Base-by-base conservation (phyloP, 1,140 invertebrate genomes). In the Lordiphosa mommai region DNA sequence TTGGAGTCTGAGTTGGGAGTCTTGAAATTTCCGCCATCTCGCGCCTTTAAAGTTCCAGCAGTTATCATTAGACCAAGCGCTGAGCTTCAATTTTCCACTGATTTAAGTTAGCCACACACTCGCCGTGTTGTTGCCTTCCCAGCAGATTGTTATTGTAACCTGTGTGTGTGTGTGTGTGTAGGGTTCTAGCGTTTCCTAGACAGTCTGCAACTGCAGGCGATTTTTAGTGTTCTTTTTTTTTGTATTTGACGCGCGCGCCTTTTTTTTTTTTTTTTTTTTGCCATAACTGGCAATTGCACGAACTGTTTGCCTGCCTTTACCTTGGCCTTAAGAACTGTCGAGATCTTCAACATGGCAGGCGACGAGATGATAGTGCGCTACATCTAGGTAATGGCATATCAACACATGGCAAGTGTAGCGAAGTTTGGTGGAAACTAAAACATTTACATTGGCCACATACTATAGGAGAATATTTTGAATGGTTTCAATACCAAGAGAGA, bases 41-140 rank as follows among this genome's bases (percentile, higher is more conserved):
- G 72, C 77, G 79, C 77, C 67, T 84, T 72, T 59, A 84, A 77
- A 69, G 77, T 84, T 77, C 61, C 68, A 48, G 77, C 72, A 82
- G 77, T 84, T 84, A 84, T 84, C 77, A 84, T 84, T 84, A 84
- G 72, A 72, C 72, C 69, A 47, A 43, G 53, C 50, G 58, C 51
- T 47, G 63, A 56, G 52, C 79, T 77, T 84, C 72, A 85, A 84
- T 84, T 84, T 84, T 84, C 72, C 79, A 59, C 56, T 59, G 65
- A 72, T 69, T 72, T 52, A 52, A 71, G 58, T 69, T 60, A 69
- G 69, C 65, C 59, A 69, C 72, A 72, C 68, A 77, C 63, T 47
- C 17, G 38, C 32, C 27, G 16, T 50, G 48, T n/a, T 16, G 48
- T 33, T 29, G 32, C 10, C 17, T 32, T 12, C 16, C 17, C 27